phyloP scores from a whole-genome alignment of 2,113 vertebrate species.

The Nansenia antarctica region DNA sequence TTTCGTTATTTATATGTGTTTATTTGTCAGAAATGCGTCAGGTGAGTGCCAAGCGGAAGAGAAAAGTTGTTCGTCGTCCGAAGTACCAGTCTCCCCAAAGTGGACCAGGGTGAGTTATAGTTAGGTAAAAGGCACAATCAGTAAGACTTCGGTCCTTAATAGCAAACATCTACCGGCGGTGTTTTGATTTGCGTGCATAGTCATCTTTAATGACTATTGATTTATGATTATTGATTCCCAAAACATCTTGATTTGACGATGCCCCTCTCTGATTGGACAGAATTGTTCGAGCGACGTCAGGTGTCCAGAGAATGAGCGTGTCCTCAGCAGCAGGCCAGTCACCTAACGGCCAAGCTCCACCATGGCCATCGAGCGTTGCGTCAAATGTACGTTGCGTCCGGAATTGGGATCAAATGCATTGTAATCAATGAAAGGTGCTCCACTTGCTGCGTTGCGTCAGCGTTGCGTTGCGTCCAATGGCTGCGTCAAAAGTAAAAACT shows the following conservation, averaged over 20 bases:
- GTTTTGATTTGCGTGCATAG: no score
- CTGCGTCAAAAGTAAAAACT: no score
- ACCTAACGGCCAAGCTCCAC: no score
- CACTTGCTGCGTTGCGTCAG: no score
- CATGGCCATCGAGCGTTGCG: no score
- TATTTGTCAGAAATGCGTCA: slow-evolving; percentile 63
- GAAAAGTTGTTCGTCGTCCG: slow-evolving; percentile 64
- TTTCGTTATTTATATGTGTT: neutral
- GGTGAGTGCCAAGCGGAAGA: slow-evolving; percentile 36
- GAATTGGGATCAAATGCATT: no score
- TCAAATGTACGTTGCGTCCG: no score
- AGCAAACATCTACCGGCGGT: neutral
- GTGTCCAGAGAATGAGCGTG: neutral
- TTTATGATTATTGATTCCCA: neutral
- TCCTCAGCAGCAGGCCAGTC: slow-evolving; percentile 13
- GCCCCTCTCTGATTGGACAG: slow-evolving; percentile 5
- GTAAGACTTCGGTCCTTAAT: neutral
- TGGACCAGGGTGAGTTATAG: slow-evolving; percentile 41
- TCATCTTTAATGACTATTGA: neutral
- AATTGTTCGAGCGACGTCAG: neutral
- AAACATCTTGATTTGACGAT: neutral
- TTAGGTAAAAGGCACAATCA: neutral
- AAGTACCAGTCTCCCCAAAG: slow-evolving; percentile 20
- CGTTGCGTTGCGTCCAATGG: no score
- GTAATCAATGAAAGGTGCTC: no score